These are phyloP conservation scores for Sebastes miniatus DNA, from an alignment of 2,797 vertebrate genomes.

Conservation along the genomic window DNA sequence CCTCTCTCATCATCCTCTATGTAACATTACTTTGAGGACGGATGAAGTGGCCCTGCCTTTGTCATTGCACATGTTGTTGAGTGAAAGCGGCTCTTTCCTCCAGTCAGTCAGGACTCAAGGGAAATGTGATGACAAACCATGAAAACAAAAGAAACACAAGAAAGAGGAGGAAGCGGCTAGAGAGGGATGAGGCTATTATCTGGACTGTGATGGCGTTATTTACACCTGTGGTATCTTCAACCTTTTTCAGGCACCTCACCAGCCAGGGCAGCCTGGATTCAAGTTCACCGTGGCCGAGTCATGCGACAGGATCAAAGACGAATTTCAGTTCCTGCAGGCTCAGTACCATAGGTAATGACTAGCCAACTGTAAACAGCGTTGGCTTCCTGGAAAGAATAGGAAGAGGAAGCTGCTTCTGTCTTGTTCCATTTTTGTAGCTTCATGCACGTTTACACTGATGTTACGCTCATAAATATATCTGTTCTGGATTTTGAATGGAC, in stretches of 20 bases:
- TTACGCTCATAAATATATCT: background rate
- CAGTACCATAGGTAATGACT: slow-evolving; percentile 93
- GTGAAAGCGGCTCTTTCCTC: slow-evolving; percentile 57
- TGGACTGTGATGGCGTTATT: slow-evolving; percentile 40
- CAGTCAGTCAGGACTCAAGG: slow-evolving; percentile 46
- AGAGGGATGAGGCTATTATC: slow-evolving; percentile 15
- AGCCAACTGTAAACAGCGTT: slow-evolving; percentile 16
- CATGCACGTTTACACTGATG: background rate
- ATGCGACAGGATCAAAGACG: slow-evolving; percentile 95
- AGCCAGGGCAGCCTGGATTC: slow-evolving; percentile 94
- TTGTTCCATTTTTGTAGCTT: slow-evolving; percentile 21
- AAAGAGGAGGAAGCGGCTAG: background rate
- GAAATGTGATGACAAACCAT: slow-evolving; percentile 60
- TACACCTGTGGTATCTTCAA: slow-evolving; percentile 46
- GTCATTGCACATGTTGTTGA: slow-evolving; percentile 60
- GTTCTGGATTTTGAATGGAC: background rate
- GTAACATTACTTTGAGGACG: slow-evolving; percentile 29
- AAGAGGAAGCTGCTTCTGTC: slow-evolving; percentile 53
- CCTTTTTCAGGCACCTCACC: slow-evolving; percentile 89
- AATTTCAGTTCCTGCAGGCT: slow-evolving; percentile 97
- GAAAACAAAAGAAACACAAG: background rate
- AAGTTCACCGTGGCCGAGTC: slow-evolving; percentile 97
- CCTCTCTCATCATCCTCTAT: background rate
- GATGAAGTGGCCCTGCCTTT: slow-evolving; percentile 59
- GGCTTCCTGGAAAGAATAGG: slow-evolving; percentile 54